Evolutionary conservation across 2,888 invertebrate genomes (phyloP).

Genomic region (Phaonia tiefii): DNA sequence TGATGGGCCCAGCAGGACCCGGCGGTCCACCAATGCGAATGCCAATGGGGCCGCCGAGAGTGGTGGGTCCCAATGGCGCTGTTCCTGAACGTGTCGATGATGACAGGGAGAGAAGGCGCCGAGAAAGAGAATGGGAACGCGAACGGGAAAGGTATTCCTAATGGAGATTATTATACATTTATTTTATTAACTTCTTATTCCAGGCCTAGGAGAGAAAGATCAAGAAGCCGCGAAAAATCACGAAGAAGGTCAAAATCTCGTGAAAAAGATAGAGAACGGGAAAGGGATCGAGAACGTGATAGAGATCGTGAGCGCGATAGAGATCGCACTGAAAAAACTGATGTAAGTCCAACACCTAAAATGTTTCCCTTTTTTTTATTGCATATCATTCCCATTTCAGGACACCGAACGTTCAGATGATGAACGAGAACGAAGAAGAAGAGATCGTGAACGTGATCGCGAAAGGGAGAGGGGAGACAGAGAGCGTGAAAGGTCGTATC

Average conservation of each 20-base stretch:
- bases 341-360: conserved; percentile 65
- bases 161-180: conserved; percentile 76
- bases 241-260: conserved; percentile 84
- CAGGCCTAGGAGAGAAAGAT: conserved; percentile 72
- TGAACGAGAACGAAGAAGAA: conserved; percentile 74
- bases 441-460: conserved; percentile 74
- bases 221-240: conserved; percentile 78
- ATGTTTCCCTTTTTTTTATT: neutral
- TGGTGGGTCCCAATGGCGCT: conserved; percentile 67
- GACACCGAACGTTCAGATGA: conserved; percentile 72
- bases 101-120: conserved; percentile 80
- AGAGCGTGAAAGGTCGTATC: conserved; percentile 73
- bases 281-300: conserved; percentile 80
- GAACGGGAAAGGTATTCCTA: conserved; percentile 74
- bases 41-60: conserved; percentile 75
- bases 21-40: conserved; percentile 71
- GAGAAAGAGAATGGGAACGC: conserved; percentile 78
- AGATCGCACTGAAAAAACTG: conserved; percentile 63
- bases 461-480: conserved; percentile 73
- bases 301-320: conserved; percentile 64
- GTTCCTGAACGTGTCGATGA: conserved; percentile 64
- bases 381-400: conserved; percentile 48
- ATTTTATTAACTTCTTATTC: too few species aligned
- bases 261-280: conserved; percentile 77
- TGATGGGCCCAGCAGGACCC: conserved; percentile 70